Percentiles rank a stretch among this genome's conserved stretches.
Evolutionary conservation across 2,888 invertebrate genomes (phyloP).

Genomic region (Micropterix aruncella): DNA sequence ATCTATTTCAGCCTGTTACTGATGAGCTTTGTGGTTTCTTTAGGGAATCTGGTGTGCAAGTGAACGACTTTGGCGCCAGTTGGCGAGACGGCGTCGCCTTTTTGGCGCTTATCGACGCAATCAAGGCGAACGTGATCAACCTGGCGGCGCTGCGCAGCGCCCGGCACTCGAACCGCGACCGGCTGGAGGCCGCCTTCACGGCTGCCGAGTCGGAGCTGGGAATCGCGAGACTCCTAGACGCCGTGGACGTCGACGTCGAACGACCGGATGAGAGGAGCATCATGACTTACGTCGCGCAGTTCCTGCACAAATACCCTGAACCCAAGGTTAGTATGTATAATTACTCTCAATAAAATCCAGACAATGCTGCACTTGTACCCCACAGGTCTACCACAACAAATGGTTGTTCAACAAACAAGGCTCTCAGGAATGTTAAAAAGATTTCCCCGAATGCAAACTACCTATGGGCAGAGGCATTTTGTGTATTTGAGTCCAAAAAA

Average conservation of each 20-base stretch:
- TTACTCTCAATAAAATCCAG: too few species aligned
- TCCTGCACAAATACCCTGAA: conserved; percentile 88
- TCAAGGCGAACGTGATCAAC: conserved; percentile 84
- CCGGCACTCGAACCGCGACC: conserved; percentile 60
- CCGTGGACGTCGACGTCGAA: conserved; percentile 91
- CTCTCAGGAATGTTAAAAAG: too few species aligned
- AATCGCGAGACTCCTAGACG: conserved; percentile 81
- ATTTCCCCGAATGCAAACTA: too few species aligned
- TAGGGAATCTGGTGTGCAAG: conserved; percentile 76
- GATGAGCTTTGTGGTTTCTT: conserved; percentile 14
- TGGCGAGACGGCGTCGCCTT: conserved; percentile 96
- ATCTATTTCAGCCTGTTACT: too few species aligned
- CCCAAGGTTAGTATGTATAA: conserved; percentile 56
- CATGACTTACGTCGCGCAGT: conserved; percentile 98
- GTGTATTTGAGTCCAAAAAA: too few species aligned
- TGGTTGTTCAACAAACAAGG: too few species aligned
- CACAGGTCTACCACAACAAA: too few species aligned
- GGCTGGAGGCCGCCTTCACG: conserved; percentile 86
- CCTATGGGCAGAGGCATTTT: too few species aligned
- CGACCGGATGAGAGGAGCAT: conserved; percentile 95
- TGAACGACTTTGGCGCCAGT: conserved; percentile 87
- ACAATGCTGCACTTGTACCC: too few species aligned
- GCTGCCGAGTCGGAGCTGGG: conserved; percentile 86
- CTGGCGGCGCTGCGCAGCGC: conserved; percentile 59
- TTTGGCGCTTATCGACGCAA: conserved; percentile 88